A percentile compares a stretch with the other conserved stretches of the same genome.
Evolutionary conservation across 2,113 vertebrate species (phyloP).

Genomic region (Catharus bicknelli): DNA sequence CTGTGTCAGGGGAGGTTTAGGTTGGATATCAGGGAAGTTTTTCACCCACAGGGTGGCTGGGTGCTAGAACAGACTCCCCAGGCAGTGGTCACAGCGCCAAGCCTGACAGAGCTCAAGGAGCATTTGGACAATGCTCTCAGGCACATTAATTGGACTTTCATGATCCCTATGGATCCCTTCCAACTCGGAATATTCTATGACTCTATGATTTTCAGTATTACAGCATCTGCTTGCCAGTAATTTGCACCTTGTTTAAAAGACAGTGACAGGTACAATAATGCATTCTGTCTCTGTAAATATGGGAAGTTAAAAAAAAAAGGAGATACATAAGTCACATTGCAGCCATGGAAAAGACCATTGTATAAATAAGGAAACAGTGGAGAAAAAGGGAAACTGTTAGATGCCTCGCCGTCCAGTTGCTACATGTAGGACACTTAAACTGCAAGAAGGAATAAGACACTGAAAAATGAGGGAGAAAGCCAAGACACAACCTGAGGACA

Average conservation of each 20-base stretch:
- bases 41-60: accelerated
- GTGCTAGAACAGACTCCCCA: neutral
- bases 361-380: neutral
- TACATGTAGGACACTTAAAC: neutral
- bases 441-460: neutral
- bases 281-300: neutral
- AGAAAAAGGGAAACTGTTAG: neutral
- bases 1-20: accelerated
- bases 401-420: neutral
- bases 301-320: neutral
- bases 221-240: neutral
- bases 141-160: neutral
- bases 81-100: neutral
- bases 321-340: neutral
- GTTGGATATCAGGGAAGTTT: neutral
- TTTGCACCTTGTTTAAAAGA: neutral
- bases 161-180: neutral
- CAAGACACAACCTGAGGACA: neutral
- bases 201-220: neutral
- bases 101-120: accelerated
- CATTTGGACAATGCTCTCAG: accelerated
- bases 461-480: neutral
- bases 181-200: neutral
- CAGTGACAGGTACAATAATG: neutral
- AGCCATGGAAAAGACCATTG: neutral